Conservation (phyloP, 2,113 vertebrate species). For the Sylvilagus bachmani region DNA sequence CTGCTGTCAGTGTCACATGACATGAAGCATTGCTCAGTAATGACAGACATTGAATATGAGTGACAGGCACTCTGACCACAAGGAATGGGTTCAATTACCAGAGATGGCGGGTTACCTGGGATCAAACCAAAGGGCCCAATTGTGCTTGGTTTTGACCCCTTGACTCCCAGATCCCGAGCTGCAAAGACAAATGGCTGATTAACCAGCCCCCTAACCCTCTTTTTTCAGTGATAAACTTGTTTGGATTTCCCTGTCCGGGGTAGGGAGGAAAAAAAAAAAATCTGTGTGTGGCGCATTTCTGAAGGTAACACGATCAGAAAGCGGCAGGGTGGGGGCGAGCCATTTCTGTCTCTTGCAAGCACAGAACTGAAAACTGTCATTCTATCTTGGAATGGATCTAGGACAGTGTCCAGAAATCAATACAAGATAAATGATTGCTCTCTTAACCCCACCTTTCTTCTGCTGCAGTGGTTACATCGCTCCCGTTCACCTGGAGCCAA, state of each 20-base stretch:
- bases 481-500: slow-evolving; percentile 90
- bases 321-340: slow-evolving; percentile 77
- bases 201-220: slow-evolving; percentile 82
- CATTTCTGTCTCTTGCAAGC: slow-evolving; percentile 84
- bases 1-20: slow-evolving; percentile 88
- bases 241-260: slow-evolving; percentile 86
- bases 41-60: slow-evolving; percentile 90
- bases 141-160: slow-evolving; percentile 88
- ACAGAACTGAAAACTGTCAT: slow-evolving; percentile 86
- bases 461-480: slow-evolving; percentile 79
- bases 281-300: slow-evolving; percentile 85
- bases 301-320: slow-evolving; percentile 89
- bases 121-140: slow-evolving; percentile 89
- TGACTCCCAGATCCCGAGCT: slow-evolving; percentile 83
- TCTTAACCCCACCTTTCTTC: slow-evolving; percentile 88
- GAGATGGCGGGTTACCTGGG: slow-evolving; percentile 88
- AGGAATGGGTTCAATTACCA: slow-evolving; percentile 91
- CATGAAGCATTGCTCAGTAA: slow-evolving; percentile 90
- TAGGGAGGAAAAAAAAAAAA: slow-evolving; percentile 80
- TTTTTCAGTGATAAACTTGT: slow-evolving; percentile 87
- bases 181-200: slow-evolving; percentile 89
- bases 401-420: slow-evolving; percentile 91
- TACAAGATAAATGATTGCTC: slow-evolving; percentile 91
- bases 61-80: slow-evolving; percentile 90
- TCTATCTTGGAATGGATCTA: slow-evolving; percentile 89